A percentile compares a stretch with the other conserved stretches of the same genome.
These are phyloP conservation scores for Talpa occidentalis DNA, from an alignment of 2,113 vertebrate species.

Conservation along the genomic window DNA sequence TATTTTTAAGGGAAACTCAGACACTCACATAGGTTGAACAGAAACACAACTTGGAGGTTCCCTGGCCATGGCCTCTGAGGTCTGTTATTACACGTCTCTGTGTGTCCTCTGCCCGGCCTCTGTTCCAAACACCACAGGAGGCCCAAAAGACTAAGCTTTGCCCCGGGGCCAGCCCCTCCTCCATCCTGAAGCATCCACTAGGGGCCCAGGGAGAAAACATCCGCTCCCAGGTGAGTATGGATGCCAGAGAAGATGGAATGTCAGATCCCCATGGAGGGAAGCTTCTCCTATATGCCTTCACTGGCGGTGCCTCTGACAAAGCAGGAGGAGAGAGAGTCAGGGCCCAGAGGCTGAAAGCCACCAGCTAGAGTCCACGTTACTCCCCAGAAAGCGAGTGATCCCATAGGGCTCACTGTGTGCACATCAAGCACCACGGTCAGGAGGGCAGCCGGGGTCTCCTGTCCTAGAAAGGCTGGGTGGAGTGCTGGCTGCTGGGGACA, in stretches of 20 bases:
- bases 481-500: fast-evolving
- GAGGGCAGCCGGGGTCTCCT: neutral
- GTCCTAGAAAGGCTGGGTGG: neutral
- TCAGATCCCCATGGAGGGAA: neutral
- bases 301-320: neutral
- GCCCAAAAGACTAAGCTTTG: neutral
- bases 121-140: neutral
- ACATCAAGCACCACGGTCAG: neutral
- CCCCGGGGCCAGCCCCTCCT: neutral
- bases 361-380: neutral
- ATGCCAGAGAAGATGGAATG: too few species aligned
- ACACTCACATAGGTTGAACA: neutral
- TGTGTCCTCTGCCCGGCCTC: neutral
- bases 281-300: neutral
- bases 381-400: neutral
- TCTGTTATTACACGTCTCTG: neutral
- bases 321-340: neutral
- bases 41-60: neutral
- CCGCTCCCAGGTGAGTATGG: neutral
- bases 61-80: neutral
- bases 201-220: neutral
- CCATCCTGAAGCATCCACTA: fast-evolving
- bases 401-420: neutral
- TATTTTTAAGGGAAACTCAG: neutral
- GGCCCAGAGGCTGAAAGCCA: neutral